A percentile compares a stretch with the other conserved stretches of the same genome.
phyloP scores from a whole-genome alignment of 2,113 vertebrate genomes.

The Hippoglossus stenolepis region DNA sequence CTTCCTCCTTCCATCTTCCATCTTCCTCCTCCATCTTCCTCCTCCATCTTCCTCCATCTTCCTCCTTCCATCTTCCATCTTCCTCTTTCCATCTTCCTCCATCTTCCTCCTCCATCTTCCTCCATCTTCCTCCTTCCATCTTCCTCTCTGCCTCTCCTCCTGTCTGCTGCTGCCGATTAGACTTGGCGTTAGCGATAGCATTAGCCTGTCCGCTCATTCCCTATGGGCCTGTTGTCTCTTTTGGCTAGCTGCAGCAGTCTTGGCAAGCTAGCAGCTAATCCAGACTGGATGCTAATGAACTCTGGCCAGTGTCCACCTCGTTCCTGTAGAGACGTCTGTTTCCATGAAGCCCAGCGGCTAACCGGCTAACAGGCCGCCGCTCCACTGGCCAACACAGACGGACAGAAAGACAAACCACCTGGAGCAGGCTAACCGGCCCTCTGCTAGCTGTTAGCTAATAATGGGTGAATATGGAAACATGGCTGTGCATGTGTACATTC shows the following conservation, averaged over 20 bases:
- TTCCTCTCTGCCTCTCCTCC: conserved; percentile 24
- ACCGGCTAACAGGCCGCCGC: conserved; percentile 27
- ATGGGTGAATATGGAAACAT: not conserved
- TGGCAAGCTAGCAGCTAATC: conserved; percentile 71
- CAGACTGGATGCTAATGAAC: conserved; percentile 76
- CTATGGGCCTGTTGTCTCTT: conserved; percentile 59
- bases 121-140: not conserved
- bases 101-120: no score
- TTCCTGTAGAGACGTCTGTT: conserved; percentile 71
- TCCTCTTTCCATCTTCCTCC: no score
- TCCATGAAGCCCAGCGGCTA: conserved; percentile 61
- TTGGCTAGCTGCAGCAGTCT: conserved; percentile 57
- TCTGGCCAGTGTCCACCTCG: conserved; percentile 64
- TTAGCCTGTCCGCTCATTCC: conserved; percentile 60
- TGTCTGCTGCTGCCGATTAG: conserved; percentile 45
- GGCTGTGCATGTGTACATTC: not conserved
- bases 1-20: no score
- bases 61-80: no score
- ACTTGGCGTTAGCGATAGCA: conserved; percentile 66
- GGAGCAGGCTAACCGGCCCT: conserved; percentile 17
- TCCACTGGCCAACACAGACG: conserved; percentile 21
- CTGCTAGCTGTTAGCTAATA: conserved; percentile 32
- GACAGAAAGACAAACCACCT: conserved; percentile 24
- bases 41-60: no score
- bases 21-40: no score